These are phyloP conservation scores for Drosophila neonasuta DNA, from an alignment of 2,888 invertebrate genomes.

Conservation along the genomic window DNA sequence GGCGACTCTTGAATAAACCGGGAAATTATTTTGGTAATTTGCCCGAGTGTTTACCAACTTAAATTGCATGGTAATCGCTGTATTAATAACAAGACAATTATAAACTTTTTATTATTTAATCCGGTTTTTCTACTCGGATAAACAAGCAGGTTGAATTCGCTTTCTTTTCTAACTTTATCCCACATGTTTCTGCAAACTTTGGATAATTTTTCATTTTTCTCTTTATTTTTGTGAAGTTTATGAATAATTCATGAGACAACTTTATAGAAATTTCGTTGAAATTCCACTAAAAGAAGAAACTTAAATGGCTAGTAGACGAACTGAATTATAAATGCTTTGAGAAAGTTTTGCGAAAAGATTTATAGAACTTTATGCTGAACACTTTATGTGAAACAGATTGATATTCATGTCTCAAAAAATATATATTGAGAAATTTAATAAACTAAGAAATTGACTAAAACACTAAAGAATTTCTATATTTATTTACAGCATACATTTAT, in stretches of 20 bases:
- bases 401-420: background rate
- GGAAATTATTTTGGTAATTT: conserved; percentile 34
- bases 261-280: conserved; percentile 58
- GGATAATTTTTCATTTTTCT: conserved; percentile 30
- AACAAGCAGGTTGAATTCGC: conserved; percentile 23
- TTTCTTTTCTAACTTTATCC: conserved; percentile 4
- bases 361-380: background rate
- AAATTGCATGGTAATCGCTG: conserved; percentile 50
- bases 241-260: conserved; percentile 67
- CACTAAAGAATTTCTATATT: too few species aligned
- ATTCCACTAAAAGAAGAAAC: conserved; percentile 46
- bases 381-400: background rate
- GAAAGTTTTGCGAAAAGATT: conserved; percentile 11
- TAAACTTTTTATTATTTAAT: conserved; percentile 58
- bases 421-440: too few species aligned
- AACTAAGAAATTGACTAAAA: too few species aligned
- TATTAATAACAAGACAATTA: conserved; percentile 58
- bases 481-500: too few species aligned
- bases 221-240: conserved; percentile 42
- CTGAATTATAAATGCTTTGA: conserved; percentile 40
- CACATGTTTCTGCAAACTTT: conserved; percentile 40
- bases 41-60: conserved; percentile 19
- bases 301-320: conserved; percentile 28
- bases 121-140: conserved; percentile 37
- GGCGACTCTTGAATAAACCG: background rate